These are phyloP conservation scores for Distichodus sexfasciatus DNA, from an alignment of 2,797 vertebrate genomes.

Conservation along the genomic window DNA sequence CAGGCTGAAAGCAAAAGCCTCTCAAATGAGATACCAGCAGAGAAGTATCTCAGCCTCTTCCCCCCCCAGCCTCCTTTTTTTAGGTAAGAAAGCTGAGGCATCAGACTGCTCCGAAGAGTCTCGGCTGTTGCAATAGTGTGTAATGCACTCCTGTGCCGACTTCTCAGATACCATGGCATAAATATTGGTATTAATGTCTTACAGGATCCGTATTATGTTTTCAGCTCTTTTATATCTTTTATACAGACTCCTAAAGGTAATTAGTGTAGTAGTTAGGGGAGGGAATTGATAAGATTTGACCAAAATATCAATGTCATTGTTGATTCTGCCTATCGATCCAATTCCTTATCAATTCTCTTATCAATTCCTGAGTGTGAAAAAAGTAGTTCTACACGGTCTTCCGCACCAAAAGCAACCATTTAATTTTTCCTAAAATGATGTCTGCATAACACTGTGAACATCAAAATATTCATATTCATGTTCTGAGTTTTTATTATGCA, in stretches of 20 bases:
- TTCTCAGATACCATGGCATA: not conserved
- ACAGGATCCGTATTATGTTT: not conserved
- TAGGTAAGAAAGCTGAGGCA: slow-evolving; percentile 4
- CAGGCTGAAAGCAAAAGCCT: too few relatives aligned
- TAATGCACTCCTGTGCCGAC: not conserved
- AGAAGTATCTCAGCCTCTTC: slow-evolving; percentile 31
- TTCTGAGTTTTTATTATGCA: too few relatives aligned
- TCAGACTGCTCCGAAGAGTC: not conserved
- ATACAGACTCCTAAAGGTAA: not conserved
- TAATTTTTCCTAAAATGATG: too few relatives aligned
- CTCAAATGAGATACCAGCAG: not conserved
- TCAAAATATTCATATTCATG: too few relatives aligned
- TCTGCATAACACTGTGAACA: too few relatives aligned
- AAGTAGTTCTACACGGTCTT: too few relatives aligned
- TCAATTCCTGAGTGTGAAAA: too few relatives aligned
- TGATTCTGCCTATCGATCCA: too few relatives aligned
- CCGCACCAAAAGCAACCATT: too few relatives aligned
- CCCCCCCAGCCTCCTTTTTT: not conserved
- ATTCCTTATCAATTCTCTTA: too few relatives aligned
- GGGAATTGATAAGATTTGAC: too few relatives aligned
- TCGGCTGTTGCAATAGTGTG: slow-evolving; percentile 8
- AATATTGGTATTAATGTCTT: not conserved
- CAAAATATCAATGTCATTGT: too few relatives aligned
- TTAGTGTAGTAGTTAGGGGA: not conserved
- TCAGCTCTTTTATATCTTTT: not conserved